phyloP scores from a whole-genome alignment of 1,140 invertebrate species.

The Mesaphorura yosii region DNA sequence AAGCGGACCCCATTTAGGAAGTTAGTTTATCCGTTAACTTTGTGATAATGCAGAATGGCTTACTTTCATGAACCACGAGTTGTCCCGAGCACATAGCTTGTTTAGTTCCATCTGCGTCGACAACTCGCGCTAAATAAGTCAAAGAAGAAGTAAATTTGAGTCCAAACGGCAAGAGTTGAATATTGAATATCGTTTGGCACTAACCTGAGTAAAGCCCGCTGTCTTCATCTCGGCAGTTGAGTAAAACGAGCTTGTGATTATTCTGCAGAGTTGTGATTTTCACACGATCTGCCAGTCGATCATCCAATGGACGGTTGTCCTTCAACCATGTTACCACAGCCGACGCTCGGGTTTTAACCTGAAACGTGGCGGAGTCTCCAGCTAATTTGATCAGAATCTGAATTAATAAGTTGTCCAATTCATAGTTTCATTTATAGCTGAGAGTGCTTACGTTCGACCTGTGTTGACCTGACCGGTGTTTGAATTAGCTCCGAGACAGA shows the following conservation, averaged over 20 bases:
- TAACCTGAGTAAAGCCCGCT: conserved; percentile 85
- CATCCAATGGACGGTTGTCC: conserved; percentile 70
- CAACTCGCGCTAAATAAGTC: too few relatives aligned
- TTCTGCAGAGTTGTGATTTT: conserved; percentile 45
- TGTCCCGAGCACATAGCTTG: conserved; percentile 77
- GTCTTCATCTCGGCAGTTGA: conserved; percentile 68
- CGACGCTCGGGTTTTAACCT: conserved; percentile 49
- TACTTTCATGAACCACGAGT: conserved; percentile 69
- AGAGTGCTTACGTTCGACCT: conserved; percentile 60
- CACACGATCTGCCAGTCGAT: conserved; percentile 61
- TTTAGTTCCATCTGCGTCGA: too few relatives aligned
- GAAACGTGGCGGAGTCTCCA: conserved; percentile 72
- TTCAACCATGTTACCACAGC: conserved; percentile 69
- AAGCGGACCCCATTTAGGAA: too few relatives aligned
- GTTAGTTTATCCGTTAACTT: too few relatives aligned
- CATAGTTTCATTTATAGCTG: neutral
- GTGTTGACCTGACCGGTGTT: conserved; percentile 57
- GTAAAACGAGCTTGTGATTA: conserved; percentile 53
- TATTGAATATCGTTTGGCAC: too few relatives aligned
- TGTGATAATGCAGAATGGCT: conserved; percentile 35
- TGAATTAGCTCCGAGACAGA: too few relatives aligned
- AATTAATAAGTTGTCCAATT: neutral
- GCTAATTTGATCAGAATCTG: conserved; percentile 42
- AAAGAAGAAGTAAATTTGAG: too few relatives aligned
- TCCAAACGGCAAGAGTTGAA: too few relatives aligned